These are phyloP conservation scores for Zenarchopterus dispar DNA, from an alignment of 2,797 vertebrate species.

Conservation along the genomic window DNA sequence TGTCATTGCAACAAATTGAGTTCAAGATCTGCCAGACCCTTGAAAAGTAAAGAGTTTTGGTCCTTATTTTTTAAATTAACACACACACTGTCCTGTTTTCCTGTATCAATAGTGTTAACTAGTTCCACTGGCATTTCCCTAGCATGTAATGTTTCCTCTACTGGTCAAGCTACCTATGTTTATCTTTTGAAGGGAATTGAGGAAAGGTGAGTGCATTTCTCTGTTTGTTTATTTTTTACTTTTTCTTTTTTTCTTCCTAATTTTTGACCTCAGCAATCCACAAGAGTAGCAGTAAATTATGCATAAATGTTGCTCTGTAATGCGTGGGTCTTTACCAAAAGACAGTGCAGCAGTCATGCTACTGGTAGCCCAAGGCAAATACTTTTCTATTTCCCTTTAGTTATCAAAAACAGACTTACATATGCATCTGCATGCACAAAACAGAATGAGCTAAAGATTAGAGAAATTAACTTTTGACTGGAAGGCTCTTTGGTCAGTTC, in stretches of 20 bases:
- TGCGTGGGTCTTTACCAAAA: constrained; percentile 17
- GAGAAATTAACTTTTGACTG: constrained; percentile 35
- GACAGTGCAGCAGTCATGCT: constrained; percentile 36
- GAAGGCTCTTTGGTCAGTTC: constrained; percentile 19
- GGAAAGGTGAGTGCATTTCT: constrained; percentile 56
- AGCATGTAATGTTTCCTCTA: constrained; percentile 54
- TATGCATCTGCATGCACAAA: constrained; percentile 8
- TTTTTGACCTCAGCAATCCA: constrained; percentile 24
- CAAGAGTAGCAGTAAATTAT: constrained; percentile 39
- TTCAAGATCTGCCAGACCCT: constrained; percentile 49
- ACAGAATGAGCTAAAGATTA: constrained; percentile 38
- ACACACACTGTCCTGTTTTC: constrained; percentile 41
- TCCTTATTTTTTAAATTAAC: constrained; percentile 32
- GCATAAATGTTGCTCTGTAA: not conserved
- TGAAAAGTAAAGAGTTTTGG: constrained; percentile 22
- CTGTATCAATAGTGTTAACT: constrained; percentile 32
- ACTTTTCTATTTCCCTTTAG: constrained; percentile 38
- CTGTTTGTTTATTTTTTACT: not conserved
- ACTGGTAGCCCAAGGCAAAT: constrained; percentile 40
- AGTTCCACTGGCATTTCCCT: constrained; percentile 48
- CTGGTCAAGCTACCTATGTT: constrained; percentile 49
- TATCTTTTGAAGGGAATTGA: constrained; percentile 27
- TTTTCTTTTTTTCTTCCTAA: too few relatives aligned
- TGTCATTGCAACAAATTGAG: constrained; percentile 58
- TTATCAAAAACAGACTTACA: constrained; percentile 32